Conservation (phyloP, 2,797 vertebrate genomes). For the Steatocranus sp. region DNA sequence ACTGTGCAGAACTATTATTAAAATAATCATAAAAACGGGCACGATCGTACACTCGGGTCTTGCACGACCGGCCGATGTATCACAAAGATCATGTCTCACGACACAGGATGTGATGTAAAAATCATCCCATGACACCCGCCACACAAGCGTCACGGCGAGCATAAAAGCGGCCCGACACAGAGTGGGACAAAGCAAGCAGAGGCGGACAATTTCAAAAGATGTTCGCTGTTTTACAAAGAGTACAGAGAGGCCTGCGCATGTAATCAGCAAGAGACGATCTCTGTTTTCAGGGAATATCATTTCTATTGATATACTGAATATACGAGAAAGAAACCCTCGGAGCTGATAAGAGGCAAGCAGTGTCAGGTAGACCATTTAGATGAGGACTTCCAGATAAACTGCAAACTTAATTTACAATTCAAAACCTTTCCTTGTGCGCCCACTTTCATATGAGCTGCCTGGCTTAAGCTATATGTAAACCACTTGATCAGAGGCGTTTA, state of each 20-base stretch:
- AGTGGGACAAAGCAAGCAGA: neutral
- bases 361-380: neutral
- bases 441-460: neutral
- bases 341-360: neutral
- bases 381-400: neutral
- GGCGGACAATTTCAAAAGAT: neutral
- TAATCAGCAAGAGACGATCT: neutral
- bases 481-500: neutral
- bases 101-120: neutral
- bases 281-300: neutral
- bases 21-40: neutral
- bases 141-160: neutral
- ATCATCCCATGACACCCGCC: neutral
- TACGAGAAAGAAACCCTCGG: neutral
- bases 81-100: neutral
- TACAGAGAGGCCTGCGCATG: neutral
- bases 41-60: rapidly evolving
- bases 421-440: neutral
- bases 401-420: neutral
- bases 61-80: neutral
- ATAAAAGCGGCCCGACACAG: neutral
- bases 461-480: neutral
- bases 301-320: neutral
- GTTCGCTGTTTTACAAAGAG: neutral
- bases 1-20: neutral